Percentiles rank a stretch among this genome's conserved stretches.
These are phyloP conservation scores for Hermatobates lingyangjiaoensis DNA, from an alignment of 1,140 invertebrate species.

Conservation along the genomic window DNA sequence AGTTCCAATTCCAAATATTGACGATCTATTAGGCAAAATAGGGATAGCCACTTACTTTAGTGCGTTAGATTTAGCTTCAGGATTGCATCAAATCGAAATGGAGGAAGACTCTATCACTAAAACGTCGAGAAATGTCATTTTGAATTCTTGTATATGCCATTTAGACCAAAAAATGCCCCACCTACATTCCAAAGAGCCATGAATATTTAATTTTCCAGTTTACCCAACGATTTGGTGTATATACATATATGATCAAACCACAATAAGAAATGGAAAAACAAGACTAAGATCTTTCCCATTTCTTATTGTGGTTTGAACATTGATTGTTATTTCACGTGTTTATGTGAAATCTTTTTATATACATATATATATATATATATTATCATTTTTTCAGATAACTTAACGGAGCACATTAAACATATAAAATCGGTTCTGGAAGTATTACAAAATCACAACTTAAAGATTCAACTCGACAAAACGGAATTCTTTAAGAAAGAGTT, in stretches of 20 bases:
- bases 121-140: constrained; percentile 11
- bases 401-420: constrained; percentile 20
- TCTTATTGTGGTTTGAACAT: too few species aligned
- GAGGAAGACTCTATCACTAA: constrained; percentile 11
- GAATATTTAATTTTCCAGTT: constrained; percentile 13
- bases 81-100: too few species aligned
- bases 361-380: too few species aligned
- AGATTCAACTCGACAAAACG: constrained; percentile 28
- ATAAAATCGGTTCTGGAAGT: constrained; percentile 22
- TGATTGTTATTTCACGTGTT: too few species aligned
- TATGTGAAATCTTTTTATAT: too few species aligned
- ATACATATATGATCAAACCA: too few species aligned
- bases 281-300: too few species aligned
- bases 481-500: constrained; percentile 26
- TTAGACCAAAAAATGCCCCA: too few species aligned
- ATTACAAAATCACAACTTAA: constrained; percentile 23
- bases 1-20: background rate
- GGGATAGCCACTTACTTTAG: constrained; percentile 11
- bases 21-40: background rate
- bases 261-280: too few species aligned
- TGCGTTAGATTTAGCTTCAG: constrained; percentile 11
- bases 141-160: constrained; percentile 14
- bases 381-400: too few species aligned
- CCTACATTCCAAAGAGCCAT: too few species aligned
- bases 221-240: constrained; percentile 10